Evolutionary conservation across 2,797 vertebrate species (phyloP), one percentile per base, ranked within the genome.

Genomic region (Parambassis ranga): DNA sequence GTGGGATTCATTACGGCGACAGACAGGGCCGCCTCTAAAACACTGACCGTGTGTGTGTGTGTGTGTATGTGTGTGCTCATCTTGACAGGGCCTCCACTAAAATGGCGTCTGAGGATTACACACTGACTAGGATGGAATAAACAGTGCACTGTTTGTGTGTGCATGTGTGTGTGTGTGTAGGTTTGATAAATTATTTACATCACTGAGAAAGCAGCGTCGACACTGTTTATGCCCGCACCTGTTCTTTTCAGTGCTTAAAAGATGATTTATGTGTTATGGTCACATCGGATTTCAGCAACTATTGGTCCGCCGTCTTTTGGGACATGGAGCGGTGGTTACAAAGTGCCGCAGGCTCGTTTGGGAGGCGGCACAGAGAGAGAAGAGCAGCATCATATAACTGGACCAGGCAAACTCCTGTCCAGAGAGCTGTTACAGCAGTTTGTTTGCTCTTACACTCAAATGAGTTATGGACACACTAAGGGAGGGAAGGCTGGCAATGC

Each of bases 171-270:
- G 52, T 76, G 91, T 89, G 90, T 88, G 94, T 64, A 85, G 86
- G 91, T 93, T 94, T 96, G 95, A 98, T 98, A 95, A 96, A 99
- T 98, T 96, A 98, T 99, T 99, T 98, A 98, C 95, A 95, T 94
- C 93, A 83, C 62, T 90, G 87, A 93, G 92, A 94, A 93, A 90
- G 95, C 95, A 94, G 94, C 87, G 85, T 93, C 93, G 91, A 94
- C 94, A 95, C 95, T 91, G 89, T 98, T 98, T 97, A 98, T 95
- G 95, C 92, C 88, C 83, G 90, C 95, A 91, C 93, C 95, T 94
- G 94, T 94, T 86, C 91, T 90, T 91, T 91, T 93, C 94, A 89
- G 96, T 94, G 94, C 80, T 96, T 98, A 96, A 97, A 99, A 97
- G 94, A 98, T 98, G 97, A 98, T 99, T 98, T 98, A 99, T 98